phyloP scores from a whole-genome alignment of 2,797 vertebrate genomes.

The Coreius guichenoti region DNA sequence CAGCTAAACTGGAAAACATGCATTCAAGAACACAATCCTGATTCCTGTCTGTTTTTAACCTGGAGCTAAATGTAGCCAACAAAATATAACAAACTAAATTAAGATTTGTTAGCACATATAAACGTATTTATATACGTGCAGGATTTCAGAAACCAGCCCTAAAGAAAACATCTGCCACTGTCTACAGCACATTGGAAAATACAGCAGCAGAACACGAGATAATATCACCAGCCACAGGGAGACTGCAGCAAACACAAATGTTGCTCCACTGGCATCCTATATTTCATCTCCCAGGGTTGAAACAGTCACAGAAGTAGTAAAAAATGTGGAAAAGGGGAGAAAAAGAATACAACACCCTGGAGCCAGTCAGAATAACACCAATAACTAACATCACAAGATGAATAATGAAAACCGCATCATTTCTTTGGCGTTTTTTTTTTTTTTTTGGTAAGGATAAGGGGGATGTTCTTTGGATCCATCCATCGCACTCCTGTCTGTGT shows the following conservation, averaged over 20 bases:
- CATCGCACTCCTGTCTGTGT: constrained; percentile 1
- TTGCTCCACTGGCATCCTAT: constrained; percentile 49
- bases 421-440: constrained; percentile 12
- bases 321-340: neutral
- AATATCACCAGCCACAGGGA: constrained; percentile 34
- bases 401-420: constrained; percentile 14
- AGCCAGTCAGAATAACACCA: constrained; percentile 31
- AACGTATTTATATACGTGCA: neutral
- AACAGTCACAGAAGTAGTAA: constrained; percentile 36
- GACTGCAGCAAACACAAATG: constrained; percentile 40
- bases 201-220: constrained; percentile 21
- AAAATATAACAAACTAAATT: neutral
- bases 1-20: constrained; percentile 11
- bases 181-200: neutral
- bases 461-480: constrained; percentile 14
- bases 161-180: constrained; percentile 10
- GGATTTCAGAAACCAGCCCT: constrained; percentile 16
- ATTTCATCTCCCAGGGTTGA: constrained; percentile 51
- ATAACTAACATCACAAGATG: constrained; percentile 40
- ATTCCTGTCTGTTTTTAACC: constrained; percentile 21
- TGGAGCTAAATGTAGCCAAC: neutral
- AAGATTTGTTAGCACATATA: neutral
- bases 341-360: constrained; percentile 2
- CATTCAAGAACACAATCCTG: constrained; percentile 24
- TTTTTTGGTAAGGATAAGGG: neutral